A percentile compares a stretch with the other conserved stretches of the same genome.
phyloP scores from a whole-genome alignment of 37 sponge, comb jelly and placozoan species.

The Cladorhizidae sp. region DNA sequence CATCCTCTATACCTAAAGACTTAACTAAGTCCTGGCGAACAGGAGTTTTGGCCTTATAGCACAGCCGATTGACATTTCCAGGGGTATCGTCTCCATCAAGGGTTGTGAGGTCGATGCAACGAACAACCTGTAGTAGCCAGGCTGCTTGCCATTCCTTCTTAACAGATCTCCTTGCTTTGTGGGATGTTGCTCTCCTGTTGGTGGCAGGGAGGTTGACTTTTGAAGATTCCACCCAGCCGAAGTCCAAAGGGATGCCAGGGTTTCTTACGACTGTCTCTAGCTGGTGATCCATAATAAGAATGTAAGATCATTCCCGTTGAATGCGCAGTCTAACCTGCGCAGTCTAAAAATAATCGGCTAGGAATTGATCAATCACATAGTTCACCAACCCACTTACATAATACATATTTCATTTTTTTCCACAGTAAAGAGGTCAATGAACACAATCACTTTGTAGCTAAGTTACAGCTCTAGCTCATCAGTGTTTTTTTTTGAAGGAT shows the following conservation, averaged over 20 bases:
- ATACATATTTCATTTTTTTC: no score
- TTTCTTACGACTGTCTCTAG: constrained; percentile 38
- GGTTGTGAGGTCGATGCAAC: constrained; percentile 98
- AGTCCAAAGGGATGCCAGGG: constrained; percentile 82
- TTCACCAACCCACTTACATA: neutral
- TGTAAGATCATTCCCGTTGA: no score
- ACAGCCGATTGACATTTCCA: constrained; percentile 85
- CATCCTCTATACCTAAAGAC: constrained; percentile 75
- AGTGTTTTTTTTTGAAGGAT: no score
- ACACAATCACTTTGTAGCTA: no score
- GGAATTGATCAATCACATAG: no score
- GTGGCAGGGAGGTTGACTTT: constrained; percentile 93
- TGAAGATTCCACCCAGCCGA: constrained; percentile 88
- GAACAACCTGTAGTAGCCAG: constrained; percentile 93
- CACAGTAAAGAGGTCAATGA: no score
- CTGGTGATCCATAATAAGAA: no score
- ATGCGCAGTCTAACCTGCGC: no score
- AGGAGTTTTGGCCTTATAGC: constrained; percentile 92
- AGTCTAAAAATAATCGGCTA: constrained; percentile 1
- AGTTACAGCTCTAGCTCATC: no score
- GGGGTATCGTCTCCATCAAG: constrained; percentile 97
- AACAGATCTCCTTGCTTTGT: constrained; percentile 87
- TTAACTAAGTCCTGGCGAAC: constrained; percentile 91
- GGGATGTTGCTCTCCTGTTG: constrained; percentile 84
- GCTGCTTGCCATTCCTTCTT: constrained; percentile 99